Percentiles rank a stretch among this genome's conserved stretches.
These are phyloP conservation scores for Peromyscus melanophrys DNA, from an alignment of 2,797 vertebrate genomes.

Conservation along the genomic window DNA sequence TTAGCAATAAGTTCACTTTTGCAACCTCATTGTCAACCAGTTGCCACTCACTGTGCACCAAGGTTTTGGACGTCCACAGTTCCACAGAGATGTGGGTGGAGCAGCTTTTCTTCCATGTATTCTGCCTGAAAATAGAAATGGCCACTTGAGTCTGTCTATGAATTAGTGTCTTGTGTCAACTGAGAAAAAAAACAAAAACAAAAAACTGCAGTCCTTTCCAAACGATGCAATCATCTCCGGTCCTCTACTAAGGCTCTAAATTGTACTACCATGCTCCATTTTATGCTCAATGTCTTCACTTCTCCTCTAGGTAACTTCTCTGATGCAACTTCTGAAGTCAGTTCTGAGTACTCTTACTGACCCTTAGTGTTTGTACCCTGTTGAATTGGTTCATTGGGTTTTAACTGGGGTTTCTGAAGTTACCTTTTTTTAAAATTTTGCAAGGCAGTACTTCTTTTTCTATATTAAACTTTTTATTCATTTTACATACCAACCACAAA, in stretches of 20 bases:
- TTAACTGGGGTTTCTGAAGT: constrained; percentile 20
- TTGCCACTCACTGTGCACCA: not conserved
- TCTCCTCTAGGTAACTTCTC: not conserved
- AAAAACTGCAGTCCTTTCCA: not conserved
- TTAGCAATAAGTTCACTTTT: not conserved
- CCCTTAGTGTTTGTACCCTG: not conserved
- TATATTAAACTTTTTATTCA: too few relatives aligned
- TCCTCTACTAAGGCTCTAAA: not conserved
- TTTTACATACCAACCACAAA: too few relatives aligned
- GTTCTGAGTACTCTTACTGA: not conserved
- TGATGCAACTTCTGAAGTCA: not conserved
- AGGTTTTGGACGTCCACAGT: not conserved
- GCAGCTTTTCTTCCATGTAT: not conserved
- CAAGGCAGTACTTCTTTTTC: not conserved
- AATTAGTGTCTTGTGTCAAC: constrained; percentile 39
- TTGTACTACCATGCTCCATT: not conserved
- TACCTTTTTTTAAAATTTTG: constrained; percentile 4
- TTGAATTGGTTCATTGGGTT: not conserved
- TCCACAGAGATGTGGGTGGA: not conserved
- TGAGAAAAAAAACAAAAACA: not conserved
- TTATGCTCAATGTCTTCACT: not conserved
- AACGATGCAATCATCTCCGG: constrained; percentile 26
- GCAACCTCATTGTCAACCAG: not conserved
- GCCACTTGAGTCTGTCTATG: not conserved
- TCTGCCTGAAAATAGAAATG: not conserved